Evolutionary conservation across 2,113 vertebrate genomes (phyloP).

Genomic region (Trochalopteron elliotii): DNA sequence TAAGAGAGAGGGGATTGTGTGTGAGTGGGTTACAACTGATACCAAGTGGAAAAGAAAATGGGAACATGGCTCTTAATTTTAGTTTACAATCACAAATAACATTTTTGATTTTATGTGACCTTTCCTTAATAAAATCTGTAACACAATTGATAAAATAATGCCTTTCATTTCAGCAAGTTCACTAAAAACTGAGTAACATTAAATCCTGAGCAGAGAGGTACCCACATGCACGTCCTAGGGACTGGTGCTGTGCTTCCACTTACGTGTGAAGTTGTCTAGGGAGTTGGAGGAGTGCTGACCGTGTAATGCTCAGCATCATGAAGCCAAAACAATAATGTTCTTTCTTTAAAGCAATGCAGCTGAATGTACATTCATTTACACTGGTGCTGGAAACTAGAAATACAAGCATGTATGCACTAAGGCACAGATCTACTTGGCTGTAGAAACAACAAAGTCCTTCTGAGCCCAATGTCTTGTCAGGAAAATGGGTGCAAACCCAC

Average conservation of each 20-base stretch:
- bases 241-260: neutral
- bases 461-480: neutral
- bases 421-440: neutral
- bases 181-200: neutral
- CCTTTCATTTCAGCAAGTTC: neutral
- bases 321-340: neutral
- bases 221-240: rapidly evolving
- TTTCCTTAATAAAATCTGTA: neutral
- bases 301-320: neutral
- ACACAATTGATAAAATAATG: neutral
- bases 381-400: neutral
- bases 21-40: neutral
- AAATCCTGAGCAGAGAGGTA: neutral
- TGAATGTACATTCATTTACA: neutral
- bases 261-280: neutral
- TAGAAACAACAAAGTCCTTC: neutral
- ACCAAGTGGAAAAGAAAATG: neutral
- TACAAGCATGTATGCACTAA: rapidly evolving
- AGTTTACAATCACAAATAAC: neutral
- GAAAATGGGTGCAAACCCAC: neutral
- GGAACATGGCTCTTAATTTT: neutral
- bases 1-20: too few relatives aligned
- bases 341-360: neutral
- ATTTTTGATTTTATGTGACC: neutral
- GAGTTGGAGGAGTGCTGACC: rapidly evolving